Evolutionary conservation across 37 sponge, comb jelly and placozoan genomes (phyloP), one percentile per base, ranked within the genome.

Genomic region (Haliclona indistincta): DNA sequence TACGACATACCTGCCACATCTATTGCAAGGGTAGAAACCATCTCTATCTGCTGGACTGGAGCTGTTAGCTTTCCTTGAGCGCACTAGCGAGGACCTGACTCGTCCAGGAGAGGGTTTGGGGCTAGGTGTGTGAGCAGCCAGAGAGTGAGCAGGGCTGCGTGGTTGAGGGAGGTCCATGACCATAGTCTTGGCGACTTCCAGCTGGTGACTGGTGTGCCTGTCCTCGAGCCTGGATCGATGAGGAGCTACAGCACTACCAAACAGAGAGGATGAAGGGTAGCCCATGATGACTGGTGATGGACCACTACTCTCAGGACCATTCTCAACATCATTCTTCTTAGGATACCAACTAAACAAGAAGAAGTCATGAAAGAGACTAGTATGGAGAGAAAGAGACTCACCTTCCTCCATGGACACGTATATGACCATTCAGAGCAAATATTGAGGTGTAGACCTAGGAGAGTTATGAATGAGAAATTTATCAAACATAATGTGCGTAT

Each of bases 331-430:
- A 58, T 7, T 7, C 60, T 58, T 58, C 28, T 58, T 58, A 25
- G 60, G 60, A n/a, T 58, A 58, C 60, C 60, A 58, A 58, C 60
- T 58, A 58, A 8, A 58, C 7, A 25, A 58, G 7, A 58, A 8
- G n/a, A 58, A n/a, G n/a, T 25, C 25, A 20, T n/a, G n/a, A 7
- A 25, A 11, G 11, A n/a, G n/a, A n/a, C n/a, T 11, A 25, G 25
- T n/a, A 58, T 58, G n/a, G 26, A 63, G 40, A 4, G 41, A 36
- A 39, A 0, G 10, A 29, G n/a, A 15, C 74, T 39, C 61, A 86
- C 88, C 86, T 91, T 91, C 92, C 92, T 53, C 92, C 92, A 43
- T 91, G 92, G 19, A 91, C 38, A 3, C 92, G 56, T 6, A 91
- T 91, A 74, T 91, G 92, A 25, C 92, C 92, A 82, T 91, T 91